Evolutionary conservation across 2,888 invertebrate species (phyloP), one percentile per base, ranked within the genome.

Genomic region (Calameuta pallipes): DNA sequence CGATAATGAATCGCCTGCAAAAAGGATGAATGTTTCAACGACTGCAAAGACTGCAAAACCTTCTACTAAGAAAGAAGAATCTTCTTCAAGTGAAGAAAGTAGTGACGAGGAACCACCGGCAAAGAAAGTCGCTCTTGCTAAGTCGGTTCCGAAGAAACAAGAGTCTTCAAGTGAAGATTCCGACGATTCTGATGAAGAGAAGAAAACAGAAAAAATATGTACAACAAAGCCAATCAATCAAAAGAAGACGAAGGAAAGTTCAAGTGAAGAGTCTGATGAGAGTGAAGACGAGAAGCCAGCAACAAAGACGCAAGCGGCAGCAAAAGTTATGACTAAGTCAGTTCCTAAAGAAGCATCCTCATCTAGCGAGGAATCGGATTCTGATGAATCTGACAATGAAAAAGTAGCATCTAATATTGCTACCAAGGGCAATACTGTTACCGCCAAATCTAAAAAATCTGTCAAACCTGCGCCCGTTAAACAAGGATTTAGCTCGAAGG

Each of bases 141-240:
- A 80, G 35, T 81, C 82, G 34, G 83, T 84, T 70, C 78, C 30
- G 37, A 84, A 82, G 74, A 83, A 87, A 74, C 75, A 78, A 41
- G 83, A 83, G 75, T 83, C 86, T 4, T 85, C 87, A 4, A 86
- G 85, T 69, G 86, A 85, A 15, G 86, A 89, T 80, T 90, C 92
- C 69, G 91, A 90, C 34, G 89, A 88, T 74, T 89, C 89, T 69
- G 92, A 93, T 79, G 92, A 92, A 70, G 89, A 91, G 34, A 85
- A 89, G 78, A 87, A 87, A 77, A 84, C 85, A 11, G 83, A 80
- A 15, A 80, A 79, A 0, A 89, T 89, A 81, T 76, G 83, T 68
- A 80, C 82, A 83, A 69, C 76, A 11, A 80, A 78, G 30, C 35
- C 80, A 1, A 35, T 35, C 30, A 69, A 1, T 78, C 73, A 80